Percentiles rank a stretch among this genome's conserved stretches.
phyloP scores from a whole-genome alignment of 2,797 vertebrate species.

The Myotis daubentonii region DNA sequence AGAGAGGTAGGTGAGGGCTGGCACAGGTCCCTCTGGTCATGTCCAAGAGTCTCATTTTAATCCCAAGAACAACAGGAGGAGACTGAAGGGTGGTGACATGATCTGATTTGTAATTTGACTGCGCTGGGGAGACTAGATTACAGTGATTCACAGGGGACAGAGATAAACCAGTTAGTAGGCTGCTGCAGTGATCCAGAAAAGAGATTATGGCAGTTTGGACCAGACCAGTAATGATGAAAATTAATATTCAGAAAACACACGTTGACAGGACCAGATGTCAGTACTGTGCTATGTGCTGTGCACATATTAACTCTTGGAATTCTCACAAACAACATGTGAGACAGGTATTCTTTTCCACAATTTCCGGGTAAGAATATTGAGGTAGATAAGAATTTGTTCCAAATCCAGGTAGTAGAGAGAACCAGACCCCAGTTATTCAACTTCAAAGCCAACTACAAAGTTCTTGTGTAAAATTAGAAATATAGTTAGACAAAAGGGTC shows the following conservation, averaged over 20 bases:
- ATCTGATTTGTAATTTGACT: background rate
- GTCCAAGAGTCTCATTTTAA: background rate
- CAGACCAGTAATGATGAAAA: background rate
- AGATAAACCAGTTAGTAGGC: background rate
- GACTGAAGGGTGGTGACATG: background rate
- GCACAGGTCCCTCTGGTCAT: rapidly evolving
- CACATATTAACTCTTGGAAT: background rate
- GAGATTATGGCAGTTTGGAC: background rate
- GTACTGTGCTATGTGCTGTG: no score
- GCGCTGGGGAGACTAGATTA: background rate
- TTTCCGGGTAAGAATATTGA: background rate
- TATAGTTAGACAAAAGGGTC: background rate
- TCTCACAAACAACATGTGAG: background rate
- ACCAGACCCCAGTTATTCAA: background rate
- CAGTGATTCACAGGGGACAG: background rate
- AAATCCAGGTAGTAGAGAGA: background rate
- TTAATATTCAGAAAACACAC: background rate
- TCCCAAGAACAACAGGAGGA: background rate
- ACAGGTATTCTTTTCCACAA: background rate
- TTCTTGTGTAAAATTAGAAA: background rate
- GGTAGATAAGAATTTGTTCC: background rate
- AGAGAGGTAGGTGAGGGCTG: no score
- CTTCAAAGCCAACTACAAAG: background rate
- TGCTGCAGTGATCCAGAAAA: background rate
- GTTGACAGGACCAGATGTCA: background rate